These are phyloP conservation scores for Drosophila pseudotakahashii DNA, from an alignment of 2,888 invertebrate genomes.

Conservation along the genomic window DNA sequence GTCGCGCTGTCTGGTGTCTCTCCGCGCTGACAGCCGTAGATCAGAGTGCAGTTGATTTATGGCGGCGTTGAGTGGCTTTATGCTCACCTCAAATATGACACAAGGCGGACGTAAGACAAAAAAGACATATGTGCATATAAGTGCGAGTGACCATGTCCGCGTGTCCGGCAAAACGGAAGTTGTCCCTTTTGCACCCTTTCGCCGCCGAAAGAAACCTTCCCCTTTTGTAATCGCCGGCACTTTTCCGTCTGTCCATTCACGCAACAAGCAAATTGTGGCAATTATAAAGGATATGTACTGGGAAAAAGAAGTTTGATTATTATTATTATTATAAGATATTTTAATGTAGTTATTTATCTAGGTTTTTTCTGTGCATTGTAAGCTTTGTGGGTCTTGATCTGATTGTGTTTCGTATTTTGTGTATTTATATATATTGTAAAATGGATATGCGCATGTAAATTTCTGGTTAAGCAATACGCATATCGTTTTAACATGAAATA, in stretches of 20 bases:
- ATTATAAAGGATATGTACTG: conserved; percentile 58
- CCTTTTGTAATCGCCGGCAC: conserved; percentile 31
- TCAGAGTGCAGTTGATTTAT: conserved; percentile 78
- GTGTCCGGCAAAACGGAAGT: conserved; percentile 43
- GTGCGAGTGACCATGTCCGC: conserved; percentile 6
- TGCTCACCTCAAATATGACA: conserved; percentile 77
- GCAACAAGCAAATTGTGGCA: conserved; percentile 81
- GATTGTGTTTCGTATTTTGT: no score
- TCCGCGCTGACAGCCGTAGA: conserved; percentile 71
- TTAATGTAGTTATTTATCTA: no score
- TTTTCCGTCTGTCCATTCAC: conserved; percentile 61
- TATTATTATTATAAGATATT: no score
- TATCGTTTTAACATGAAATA: no score
- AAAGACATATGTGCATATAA: conserved; percentile 11
- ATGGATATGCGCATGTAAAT: no score
- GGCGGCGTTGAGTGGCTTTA: conserved; percentile 80
- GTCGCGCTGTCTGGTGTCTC: conserved; percentile 29
- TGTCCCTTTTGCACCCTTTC: conserved; percentile 55
- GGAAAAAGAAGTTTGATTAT: background rate
- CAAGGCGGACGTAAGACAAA: conserved; percentile 59
- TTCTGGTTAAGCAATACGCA: no score
- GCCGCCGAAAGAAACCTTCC: conserved; percentile 10
- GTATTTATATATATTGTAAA: no score
- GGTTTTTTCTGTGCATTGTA: no score
- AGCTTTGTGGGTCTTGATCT: no score